These are phyloP conservation scores for Novumbra hubbsi DNA, from an alignment of 2,797 vertebrate species.

Conservation along the genomic window DNA sequence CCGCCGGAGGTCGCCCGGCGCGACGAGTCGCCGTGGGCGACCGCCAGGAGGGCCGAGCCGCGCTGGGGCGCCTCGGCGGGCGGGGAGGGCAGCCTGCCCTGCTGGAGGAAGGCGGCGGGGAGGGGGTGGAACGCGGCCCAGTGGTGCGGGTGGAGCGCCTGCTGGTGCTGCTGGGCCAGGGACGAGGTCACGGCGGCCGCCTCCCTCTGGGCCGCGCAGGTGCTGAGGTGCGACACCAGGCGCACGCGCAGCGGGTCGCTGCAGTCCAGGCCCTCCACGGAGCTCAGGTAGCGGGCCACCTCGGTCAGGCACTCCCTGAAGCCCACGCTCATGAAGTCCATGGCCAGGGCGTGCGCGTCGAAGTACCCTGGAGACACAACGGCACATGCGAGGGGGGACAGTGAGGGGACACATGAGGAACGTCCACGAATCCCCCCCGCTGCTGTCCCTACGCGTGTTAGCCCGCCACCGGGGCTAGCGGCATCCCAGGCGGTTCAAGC, in stretches of 20 bases:
- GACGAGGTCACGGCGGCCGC: slow-evolving; percentile 81
- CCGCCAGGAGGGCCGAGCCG: slow-evolving; percentile 72
- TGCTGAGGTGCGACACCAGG: slow-evolving; percentile 89
- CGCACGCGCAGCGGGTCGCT: slow-evolving; percentile 81
- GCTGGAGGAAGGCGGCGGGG: slow-evolving; percentile 77
- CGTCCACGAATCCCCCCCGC: background rate
- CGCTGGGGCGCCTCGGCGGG: slow-evolving; percentile 65
- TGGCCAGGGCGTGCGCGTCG: slow-evolving; percentile 86
- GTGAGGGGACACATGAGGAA: background rate
- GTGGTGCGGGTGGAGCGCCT: slow-evolving; percentile 79
- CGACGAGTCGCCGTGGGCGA: slow-evolving; percentile 74
- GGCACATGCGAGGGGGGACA: background rate
- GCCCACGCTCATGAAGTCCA: slow-evolving; percentile 97
- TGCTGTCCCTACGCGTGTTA: background rate
- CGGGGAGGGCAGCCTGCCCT: slow-evolving; percentile 66
- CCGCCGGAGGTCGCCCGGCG: slow-evolving; percentile 62
- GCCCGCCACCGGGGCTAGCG: too few species aligned
- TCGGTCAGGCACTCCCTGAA: slow-evolving; percentile 91
- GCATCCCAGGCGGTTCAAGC: background rate
- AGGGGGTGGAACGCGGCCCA: slow-evolving; percentile 84
- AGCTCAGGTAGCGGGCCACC: slow-evolving; percentile 86
- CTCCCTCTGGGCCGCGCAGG: slow-evolving; percentile 85
- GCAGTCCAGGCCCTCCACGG: slow-evolving; percentile 86
- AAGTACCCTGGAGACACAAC: slow-evolving; percentile 76
- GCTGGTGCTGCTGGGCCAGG: slow-evolving; percentile 67